phyloP scores from a whole-genome alignment of 2,113 vertebrate species.

The Semicossyphus pulcher region DNA sequence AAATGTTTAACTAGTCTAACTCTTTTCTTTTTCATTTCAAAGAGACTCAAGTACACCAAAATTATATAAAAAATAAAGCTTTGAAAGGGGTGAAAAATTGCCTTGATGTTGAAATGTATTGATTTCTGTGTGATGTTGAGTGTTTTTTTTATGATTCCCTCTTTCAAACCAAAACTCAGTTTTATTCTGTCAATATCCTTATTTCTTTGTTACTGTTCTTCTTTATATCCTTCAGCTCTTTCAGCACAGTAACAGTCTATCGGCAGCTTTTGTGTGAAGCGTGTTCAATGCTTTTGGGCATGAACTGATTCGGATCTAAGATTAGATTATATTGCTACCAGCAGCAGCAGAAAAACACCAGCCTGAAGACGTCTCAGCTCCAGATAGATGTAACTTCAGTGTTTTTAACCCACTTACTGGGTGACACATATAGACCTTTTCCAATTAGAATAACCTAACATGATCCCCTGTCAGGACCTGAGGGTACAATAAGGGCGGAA shows the following conservation, averaged over 20 bases:
- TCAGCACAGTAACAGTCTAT: neutral
- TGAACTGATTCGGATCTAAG: constrained; percentile 38
- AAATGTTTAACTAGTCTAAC: neutral
- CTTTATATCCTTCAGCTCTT: no score
- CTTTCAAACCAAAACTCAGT: neutral
- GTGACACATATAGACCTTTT: constrained; percentile 23
- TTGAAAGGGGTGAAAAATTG: neutral
- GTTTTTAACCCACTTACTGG: constrained; percentile 31
- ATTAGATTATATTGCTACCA: constrained; percentile 23
- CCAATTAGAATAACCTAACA: neutral
- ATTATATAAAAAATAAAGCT: neutral
- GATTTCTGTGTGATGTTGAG: no score
- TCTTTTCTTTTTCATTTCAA: neutral
- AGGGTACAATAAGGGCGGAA: neutral
- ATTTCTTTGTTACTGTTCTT: no score
- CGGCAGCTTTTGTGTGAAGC: neutral
- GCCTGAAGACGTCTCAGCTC: constrained; percentile 27
- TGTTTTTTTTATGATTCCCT: neutral
- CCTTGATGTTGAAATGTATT: neutral
- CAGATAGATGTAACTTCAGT: constrained; percentile 1
- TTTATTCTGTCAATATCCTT: neutral
- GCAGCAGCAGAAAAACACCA: constrained; percentile 2
- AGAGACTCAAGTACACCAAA: neutral
- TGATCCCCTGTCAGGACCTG: neutral
- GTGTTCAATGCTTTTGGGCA: constrained; percentile 10